Evolutionary conservation across 2,113 vertebrate genomes (phyloP).

Genomic region (Gadus macrocephalus): DNA sequence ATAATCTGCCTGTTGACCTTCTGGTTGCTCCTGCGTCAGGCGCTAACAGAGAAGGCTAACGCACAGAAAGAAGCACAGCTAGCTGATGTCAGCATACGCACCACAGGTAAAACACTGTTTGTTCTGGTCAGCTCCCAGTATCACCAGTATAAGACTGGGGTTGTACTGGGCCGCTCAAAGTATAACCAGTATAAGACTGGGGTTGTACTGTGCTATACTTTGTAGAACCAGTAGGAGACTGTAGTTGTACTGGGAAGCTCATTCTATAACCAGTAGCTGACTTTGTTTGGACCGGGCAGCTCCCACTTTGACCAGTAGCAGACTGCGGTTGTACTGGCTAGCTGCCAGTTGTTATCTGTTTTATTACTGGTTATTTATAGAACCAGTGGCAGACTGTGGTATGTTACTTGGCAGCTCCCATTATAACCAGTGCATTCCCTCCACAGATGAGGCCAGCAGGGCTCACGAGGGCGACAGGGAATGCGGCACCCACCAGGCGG

Average conservation of each 20-base stretch:
- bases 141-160: not conserved
- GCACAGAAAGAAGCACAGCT: constrained; percentile 66
- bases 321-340: too few relatives aligned
- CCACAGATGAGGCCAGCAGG: constrained; percentile 45
- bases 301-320: too few relatives aligned
- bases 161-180: not conserved
- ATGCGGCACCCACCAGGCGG: constrained; percentile 53
- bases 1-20: constrained; percentile 88
- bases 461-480: constrained; percentile 27
- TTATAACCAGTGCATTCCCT: not conserved
- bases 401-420: not conserved
- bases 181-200: not conserved
- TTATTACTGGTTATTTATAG: not conserved
- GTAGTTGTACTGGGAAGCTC: too few relatives aligned
- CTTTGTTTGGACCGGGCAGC: too few relatives aligned
- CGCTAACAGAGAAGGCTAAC: constrained; percentile 83
- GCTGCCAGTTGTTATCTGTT: too few relatives aligned
- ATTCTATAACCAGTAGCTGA: too few relatives aligned
- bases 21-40: constrained; percentile 91
- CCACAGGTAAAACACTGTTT: constrained; percentile 72
- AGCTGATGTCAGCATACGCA: constrained; percentile 79
- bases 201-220: not conserved
- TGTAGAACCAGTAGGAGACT: too few relatives aligned
- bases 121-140: not conserved
- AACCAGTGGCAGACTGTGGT: not conserved